phyloP scores from a whole-genome alignment of 2,888 invertebrate species.

The Tenthredo mesomela region DNA sequence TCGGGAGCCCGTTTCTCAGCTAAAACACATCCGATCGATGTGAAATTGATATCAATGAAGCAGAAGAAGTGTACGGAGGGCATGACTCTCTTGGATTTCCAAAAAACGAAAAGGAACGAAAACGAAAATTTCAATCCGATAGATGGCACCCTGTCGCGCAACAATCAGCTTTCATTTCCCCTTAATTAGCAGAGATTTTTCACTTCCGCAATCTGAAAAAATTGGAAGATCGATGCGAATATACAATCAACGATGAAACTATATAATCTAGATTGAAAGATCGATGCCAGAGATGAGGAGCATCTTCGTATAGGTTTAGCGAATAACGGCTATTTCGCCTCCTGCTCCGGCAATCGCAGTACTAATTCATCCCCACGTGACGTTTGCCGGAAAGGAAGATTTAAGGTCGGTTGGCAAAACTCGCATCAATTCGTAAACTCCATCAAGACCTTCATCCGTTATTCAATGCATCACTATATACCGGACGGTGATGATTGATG shows the following conservation, averaged over 20 bases:
- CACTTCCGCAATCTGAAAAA: background rate
- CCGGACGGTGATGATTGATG: constrained; percentile 25
- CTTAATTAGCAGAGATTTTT: background rate
- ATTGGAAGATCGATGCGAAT: background rate
- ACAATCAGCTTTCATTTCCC: no score
- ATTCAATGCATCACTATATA: constrained; percentile 40
- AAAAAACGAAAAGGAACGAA: no score
- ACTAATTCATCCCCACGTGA: background rate
- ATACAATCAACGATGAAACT: background rate
- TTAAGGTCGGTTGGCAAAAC: background rate
- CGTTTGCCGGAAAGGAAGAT: background rate
- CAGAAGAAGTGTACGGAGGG: no score
- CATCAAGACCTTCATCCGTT: constrained; percentile 49
- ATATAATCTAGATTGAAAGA: background rate
- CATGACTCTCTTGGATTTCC: no score
- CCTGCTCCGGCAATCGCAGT: background rate
- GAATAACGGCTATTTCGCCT: background rate
- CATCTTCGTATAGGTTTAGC: background rate
- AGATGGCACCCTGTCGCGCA: no score
- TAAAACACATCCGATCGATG: no score
- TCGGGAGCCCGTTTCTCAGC: no score
- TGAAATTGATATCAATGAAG: no score
- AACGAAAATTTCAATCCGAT: no score
- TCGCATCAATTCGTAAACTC: constrained; percentile 41
- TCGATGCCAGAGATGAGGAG: background rate